Evolutionary conservation across 1,140 invertebrate genomes (phyloP).

Genomic region (Doryteuthis pealeii): DNA sequence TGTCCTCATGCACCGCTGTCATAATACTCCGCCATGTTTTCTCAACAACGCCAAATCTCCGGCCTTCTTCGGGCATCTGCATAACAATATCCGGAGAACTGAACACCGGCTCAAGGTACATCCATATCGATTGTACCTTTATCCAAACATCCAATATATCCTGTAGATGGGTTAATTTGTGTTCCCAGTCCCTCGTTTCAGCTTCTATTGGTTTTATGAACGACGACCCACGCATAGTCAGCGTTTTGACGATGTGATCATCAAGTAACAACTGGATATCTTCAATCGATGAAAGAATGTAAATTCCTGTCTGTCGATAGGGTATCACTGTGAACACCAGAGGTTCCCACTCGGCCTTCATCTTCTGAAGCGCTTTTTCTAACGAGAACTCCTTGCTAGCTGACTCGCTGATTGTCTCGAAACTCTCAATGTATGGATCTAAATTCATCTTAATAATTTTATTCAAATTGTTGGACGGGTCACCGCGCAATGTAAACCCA

Average conservation of each 20-base stretch:
- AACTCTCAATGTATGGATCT: slow-evolving; percentile 86
- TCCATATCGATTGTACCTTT: slow-evolving; percentile 93
- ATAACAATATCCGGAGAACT: slow-evolving; percentile 95
- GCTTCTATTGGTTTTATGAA: slow-evolving; percentile 94
- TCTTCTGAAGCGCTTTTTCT: slow-evolving; percentile 85
- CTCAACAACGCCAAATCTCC: slow-evolving; percentile 80
- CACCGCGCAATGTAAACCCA: slow-evolving; percentile 86
- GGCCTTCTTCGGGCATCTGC: slow-evolving; percentile 91
- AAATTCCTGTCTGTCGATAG: slow-evolving; percentile 88
- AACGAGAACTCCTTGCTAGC: slow-evolving; percentile 93
- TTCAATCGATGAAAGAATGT: slow-evolving; percentile 86
- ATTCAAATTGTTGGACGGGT: slow-evolving; percentile 79
- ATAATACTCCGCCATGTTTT: slow-evolving; percentile 95
- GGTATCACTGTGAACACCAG: slow-evolving; percentile 68
- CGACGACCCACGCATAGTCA: slow-evolving; percentile 96
- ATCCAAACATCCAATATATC: slow-evolving; percentile 96
- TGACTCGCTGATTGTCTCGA: slow-evolving; percentile 89
- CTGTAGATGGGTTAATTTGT: slow-evolving; percentile 89
- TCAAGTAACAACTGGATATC: slow-evolving; percentile 94
- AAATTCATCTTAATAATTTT: slow-evolving; percentile 88
- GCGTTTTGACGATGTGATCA: slow-evolving; percentile 95
- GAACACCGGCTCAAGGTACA: slow-evolving; percentile 97
- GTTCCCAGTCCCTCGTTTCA: slow-evolving; percentile 87
- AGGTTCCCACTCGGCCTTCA: slow-evolving; percentile 86
- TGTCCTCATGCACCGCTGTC: slow-evolving; percentile 77